Conservation (phyloP, 2,797 vertebrate species). For the Gymnopithys bicolor region DNA sequence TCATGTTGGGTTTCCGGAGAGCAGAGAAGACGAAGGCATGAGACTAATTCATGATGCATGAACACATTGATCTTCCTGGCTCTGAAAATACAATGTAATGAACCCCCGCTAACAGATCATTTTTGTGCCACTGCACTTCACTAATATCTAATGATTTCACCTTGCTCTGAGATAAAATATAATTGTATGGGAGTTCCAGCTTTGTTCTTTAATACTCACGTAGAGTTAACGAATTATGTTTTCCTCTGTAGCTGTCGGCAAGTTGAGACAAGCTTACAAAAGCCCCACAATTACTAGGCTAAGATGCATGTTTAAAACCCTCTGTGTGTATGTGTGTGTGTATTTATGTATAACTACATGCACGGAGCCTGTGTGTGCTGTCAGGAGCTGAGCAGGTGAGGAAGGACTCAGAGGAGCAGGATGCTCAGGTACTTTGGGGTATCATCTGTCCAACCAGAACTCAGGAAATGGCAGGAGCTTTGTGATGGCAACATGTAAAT, state of each 20-base stretch:
- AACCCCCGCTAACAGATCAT: conserved; percentile 83
- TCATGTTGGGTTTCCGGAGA: conserved; percentile 81
- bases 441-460: not conserved
- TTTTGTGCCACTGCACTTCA: conserved; percentile 82
- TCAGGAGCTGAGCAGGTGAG: not conserved
- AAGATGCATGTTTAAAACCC: not conserved
- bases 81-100: conserved; percentile 83
- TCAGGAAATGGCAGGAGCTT: conserved; percentile 2
- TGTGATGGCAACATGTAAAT: not conserved
- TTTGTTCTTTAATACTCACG: conserved; percentile 74
- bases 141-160: conserved; percentile 86
- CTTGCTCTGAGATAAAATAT: conserved; percentile 80
- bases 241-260: conserved; percentile 68
- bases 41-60: conserved; percentile 83
- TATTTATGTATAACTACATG: not conserved
- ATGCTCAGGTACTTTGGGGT: not conserved
- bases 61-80: conserved; percentile 82
- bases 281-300: conserved; percentile 30
- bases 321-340: fast-evolving
- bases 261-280: conserved; percentile 66
- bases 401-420: not conserved
- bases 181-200: conserved; percentile 83
- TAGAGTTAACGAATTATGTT: conserved; percentile 70
- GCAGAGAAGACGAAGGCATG: conserved; percentile 73
- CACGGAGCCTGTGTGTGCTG: fast-evolving